A percentile compares a stretch with the other conserved stretches of the same genome.
Conservation (phyloP, 2,888 invertebrate species). For the Thymelicus lineola region DNA sequence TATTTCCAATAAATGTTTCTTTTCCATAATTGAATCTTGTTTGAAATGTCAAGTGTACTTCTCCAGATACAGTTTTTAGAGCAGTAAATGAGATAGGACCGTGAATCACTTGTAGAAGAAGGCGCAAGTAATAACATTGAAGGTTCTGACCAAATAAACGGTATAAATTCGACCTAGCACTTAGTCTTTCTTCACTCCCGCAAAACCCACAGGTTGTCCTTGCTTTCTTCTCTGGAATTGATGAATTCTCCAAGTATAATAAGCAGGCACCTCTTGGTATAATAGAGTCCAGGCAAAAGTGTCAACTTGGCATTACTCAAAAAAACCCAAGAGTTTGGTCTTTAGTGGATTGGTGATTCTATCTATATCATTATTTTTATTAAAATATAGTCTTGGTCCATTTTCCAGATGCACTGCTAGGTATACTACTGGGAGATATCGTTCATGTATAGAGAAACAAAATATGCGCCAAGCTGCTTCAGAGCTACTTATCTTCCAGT, state of each 20-base stretch:
- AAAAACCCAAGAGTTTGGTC: background rate
- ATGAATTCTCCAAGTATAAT: background rate
- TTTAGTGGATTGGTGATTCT: background rate
- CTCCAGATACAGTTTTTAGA: too few species aligned
- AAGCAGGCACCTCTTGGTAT: background rate
- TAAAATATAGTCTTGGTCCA: slow-evolving; percentile 12
- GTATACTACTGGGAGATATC: slow-evolving; percentile 36
- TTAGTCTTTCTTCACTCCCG: too few species aligned
- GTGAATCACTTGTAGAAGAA: too few species aligned
- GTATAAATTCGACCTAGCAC: too few species aligned
- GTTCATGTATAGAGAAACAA: slow-evolving; percentile 41
- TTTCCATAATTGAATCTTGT: too few species aligned
- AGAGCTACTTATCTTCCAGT: slow-evolving; percentile 42
- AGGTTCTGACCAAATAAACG: too few species aligned
- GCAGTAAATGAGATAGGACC: too few species aligned
- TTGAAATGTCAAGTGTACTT: too few species aligned
- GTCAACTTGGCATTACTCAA: background rate
- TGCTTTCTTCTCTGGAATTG: too few species aligned
- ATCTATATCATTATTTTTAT: background rate
- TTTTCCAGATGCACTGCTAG: slow-evolving; percentile 29
- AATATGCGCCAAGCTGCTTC: slow-evolving; percentile 44
- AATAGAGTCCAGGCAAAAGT: background rate
- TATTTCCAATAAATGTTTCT: too few species aligned
- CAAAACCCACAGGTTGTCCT: too few species aligned
- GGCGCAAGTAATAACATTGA: too few species aligned